phyloP scores from a whole-genome alignment of 2,113 vertebrate species.

The Tragulus kanchil region DNA sequence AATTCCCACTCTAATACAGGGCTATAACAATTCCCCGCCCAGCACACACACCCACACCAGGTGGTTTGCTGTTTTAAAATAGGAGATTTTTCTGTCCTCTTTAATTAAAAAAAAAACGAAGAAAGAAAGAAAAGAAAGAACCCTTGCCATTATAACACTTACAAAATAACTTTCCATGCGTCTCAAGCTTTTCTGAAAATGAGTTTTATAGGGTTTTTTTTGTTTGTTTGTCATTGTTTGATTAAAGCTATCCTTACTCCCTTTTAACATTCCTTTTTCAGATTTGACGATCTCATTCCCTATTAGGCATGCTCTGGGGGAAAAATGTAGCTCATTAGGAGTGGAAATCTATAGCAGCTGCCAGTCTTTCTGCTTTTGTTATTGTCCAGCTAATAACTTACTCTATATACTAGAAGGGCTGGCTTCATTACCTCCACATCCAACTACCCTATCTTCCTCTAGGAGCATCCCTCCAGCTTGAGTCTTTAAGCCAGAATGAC shows the following conservation, averaged over 20 bases:
- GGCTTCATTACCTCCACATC: constrained; percentile 58
- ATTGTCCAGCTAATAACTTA: constrained; percentile 54
- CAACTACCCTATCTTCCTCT: constrained; percentile 31
- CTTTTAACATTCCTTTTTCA: constrained; percentile 80
- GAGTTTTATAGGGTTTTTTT: constrained; percentile 73
- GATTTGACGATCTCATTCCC: constrained; percentile 81
- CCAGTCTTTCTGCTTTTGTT: constrained; percentile 69
- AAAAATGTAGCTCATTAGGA: constrained; percentile 72
- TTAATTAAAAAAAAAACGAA: neutral
- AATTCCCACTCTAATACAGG: neutral
- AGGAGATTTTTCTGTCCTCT: neutral
- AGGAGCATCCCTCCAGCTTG: neutral
- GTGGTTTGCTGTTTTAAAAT: neutral
- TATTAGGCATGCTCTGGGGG: constrained; percentile 80
- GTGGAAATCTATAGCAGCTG: constrained; percentile 81
- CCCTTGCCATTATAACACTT: constrained; percentile 72
- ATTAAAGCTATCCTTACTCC: constrained; percentile 83
- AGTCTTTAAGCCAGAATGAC: constrained; percentile 27
- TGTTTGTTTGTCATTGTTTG: constrained; percentile 66
- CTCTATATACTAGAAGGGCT: constrained; percentile 71
- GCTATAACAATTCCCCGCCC: neutral
- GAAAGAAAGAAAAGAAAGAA: neutral
- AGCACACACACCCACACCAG: neutral
- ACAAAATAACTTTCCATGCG: constrained; percentile 78
- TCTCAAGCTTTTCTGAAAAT: constrained; percentile 78